phyloP scores from a whole-genome alignment of 2,888 invertebrate species.

The Blastobasis lacticolella region DNA sequence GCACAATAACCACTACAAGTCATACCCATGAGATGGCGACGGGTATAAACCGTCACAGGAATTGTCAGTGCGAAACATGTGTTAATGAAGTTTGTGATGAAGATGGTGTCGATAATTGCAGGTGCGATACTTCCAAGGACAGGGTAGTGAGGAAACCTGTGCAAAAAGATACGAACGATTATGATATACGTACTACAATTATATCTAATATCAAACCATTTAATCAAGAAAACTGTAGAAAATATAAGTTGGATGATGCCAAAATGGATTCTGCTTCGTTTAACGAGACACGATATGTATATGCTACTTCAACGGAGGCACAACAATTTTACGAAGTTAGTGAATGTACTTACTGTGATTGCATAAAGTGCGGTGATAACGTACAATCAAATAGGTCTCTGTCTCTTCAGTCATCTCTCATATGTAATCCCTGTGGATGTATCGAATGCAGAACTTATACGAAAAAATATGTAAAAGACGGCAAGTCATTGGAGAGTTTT shows the following conservation, averaged over 20 bases:
- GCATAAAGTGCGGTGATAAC: conserved; percentile 20
- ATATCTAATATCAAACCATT: conserved; percentile 6
- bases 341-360: conserved; percentile 32
- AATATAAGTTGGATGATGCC: conserved; percentile 14
- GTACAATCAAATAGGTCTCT: no score
- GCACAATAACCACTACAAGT: conserved; percentile 21
- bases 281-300: no score
- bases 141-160: conserved; percentile 35
- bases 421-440: no score
- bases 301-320: no score
- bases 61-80: conserved; percentile 36
- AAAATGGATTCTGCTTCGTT: conserved; percentile 7
- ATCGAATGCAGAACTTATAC: no score
- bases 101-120: conserved; percentile 28
- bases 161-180: conserved; percentile 29
- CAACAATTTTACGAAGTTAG: conserved; percentile 11
- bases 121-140: conserved; percentile 27
- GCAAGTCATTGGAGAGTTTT: no score
- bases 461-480: no score
- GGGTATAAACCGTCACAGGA: conserved; percentile 24
- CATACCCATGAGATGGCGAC: conserved; percentile 33
- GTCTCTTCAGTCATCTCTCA: no score
- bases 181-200: conserved; percentile 31
- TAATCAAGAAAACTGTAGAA: conserved; percentile 5
- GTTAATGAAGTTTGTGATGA: conserved; percentile 29